A percentile compares a stretch with the other conserved stretches of the same genome.
phyloP scores from a whole-genome alignment of 2,888 invertebrate genomes.

The Dasypolia templi region DNA sequence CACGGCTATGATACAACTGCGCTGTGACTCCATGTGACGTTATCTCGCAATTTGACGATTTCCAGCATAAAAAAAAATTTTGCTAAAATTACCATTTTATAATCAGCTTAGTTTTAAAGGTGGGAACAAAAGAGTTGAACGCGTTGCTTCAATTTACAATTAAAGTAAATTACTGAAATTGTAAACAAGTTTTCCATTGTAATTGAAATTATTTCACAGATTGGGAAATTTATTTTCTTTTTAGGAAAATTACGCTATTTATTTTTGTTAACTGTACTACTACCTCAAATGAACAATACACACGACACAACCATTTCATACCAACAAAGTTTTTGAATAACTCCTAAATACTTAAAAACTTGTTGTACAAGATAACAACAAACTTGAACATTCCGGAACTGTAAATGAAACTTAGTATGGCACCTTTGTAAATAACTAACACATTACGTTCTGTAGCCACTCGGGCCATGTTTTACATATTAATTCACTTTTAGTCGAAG shows the following conservation, averaged over 20 bases:
- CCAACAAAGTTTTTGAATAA: background rate
- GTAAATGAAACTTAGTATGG: slow-evolving; percentile 46
- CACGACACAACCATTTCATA: background rate
- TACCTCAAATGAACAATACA: background rate
- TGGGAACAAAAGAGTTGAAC: slow-evolving; percentile 59
- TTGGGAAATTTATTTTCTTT: background rate
- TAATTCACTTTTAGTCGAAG: slow-evolving; percentile 73
- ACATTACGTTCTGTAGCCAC: slow-evolving; percentile 42
- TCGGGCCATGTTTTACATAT: slow-evolving; percentile 61
- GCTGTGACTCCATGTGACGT: slow-evolving; percentile 54
- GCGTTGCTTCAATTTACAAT: slow-evolving; percentile 32
- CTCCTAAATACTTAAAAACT: background rate
- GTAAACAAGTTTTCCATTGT: slow-evolving; percentile 1
- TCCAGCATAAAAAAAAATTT: slow-evolving; percentile 21
- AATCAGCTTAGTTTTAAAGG: background rate
- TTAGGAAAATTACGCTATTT: background rate
- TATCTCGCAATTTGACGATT: slow-evolving; percentile 38
- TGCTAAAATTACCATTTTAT: background rate
- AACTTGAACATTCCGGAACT: slow-evolving; percentile 51
- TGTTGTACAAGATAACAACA: slow-evolving; percentile 14
- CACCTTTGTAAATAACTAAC: slow-evolving; percentile 53
- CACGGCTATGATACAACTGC: slow-evolving; percentile 67
- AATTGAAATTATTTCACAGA: background rate
- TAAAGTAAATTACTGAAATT: background rate
- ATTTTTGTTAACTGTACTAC: background rate